Conservation (phyloP, 2,113 vertebrate genomes). For the Pardalotus punctatus region DNA sequence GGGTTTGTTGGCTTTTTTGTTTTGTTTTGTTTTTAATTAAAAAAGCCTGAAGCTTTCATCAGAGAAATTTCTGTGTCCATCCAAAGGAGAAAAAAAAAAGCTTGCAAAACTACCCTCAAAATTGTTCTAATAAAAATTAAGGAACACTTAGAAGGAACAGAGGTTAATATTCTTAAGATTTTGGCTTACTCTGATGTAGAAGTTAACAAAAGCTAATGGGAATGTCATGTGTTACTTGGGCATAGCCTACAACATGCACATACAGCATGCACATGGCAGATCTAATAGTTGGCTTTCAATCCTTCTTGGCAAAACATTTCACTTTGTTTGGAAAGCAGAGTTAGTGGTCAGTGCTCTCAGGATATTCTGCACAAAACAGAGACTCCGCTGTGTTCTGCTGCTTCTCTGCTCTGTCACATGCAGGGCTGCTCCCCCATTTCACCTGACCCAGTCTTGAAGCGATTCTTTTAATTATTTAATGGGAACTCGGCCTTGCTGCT, state of each 20-base stretch:
- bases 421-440: background rate
- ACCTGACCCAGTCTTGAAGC: background rate
- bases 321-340: constrained; percentile 6
- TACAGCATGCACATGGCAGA: constrained; percentile 8
- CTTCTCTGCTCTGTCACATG: background rate
- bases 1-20: background rate
- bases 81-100: background rate
- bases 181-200: constrained; percentile 24
- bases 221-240: constrained; percentile 47
- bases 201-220: constrained; percentile 42
- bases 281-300: constrained; percentile 19
- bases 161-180: constrained; percentile 46
- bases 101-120: constrained; percentile 1
- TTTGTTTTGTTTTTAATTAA: constrained; percentile 52
- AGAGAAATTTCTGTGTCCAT: constrained; percentile 33
- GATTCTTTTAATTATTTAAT: background rate
- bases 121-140: constrained; percentile 46
- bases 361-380: background rate
- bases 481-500: background rate
- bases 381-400: background rate
- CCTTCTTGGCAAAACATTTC: background rate
- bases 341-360: background rate
- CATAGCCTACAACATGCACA: background rate
- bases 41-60: constrained; percentile 55
- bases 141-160: constrained; percentile 34